A percentile compares a stretch with the other conserved stretches of the same genome.
These are phyloP conservation scores for Babylonia areolata DNA, from an alignment of 1,140 invertebrate genomes.

Conservation along the genomic window DNA sequence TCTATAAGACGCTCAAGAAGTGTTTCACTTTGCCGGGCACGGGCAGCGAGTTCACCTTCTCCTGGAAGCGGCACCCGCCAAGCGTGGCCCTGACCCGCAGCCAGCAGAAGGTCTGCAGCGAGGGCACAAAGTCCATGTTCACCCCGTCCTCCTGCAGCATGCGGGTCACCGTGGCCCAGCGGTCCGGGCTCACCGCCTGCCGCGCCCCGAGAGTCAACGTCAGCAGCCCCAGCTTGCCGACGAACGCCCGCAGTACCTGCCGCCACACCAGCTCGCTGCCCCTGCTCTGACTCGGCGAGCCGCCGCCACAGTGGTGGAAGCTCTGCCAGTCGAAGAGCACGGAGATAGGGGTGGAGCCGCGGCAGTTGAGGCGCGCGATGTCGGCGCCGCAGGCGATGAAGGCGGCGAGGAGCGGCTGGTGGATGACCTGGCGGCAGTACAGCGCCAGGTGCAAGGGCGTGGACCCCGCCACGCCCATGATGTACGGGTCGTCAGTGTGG, in stretches of 20 bases:
- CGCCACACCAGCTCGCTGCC: slow-evolving; percentile 27
- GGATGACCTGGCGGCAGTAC: slow-evolving; percentile 26
- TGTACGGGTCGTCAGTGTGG: slow-evolving; percentile 38
- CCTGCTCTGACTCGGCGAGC: not conserved
- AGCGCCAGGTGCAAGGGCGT: slow-evolving; percentile 33
- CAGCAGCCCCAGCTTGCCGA: slow-evolving; percentile 27
- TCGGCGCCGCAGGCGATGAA: slow-evolving; percentile 35
- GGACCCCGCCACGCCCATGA: slow-evolving; percentile 38
- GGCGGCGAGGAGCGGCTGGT: slow-evolving; percentile 29
- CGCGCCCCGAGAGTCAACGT: slow-evolving; percentile 33
- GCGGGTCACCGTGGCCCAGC: not conserved
- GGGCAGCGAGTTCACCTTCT: slow-evolving; percentile 31
- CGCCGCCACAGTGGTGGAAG: slow-evolving; percentile 6
- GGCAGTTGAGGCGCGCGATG: slow-evolving; percentile 33
- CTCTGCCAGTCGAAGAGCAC: slow-evolving; percentile 39
- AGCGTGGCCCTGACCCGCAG: not conserved
- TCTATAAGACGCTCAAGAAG: slow-evolving; percentile 31
- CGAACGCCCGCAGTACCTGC: slow-evolving; percentile 26
- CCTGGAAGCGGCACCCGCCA: slow-evolving; percentile 23
- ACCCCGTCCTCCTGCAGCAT: slow-evolving; percentile 25
- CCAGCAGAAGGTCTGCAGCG: slow-evolving; percentile 37
- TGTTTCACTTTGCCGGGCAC: slow-evolving; percentile 28
- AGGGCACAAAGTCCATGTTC: slow-evolving; percentile 25
- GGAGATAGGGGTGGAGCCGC: slow-evolving; percentile 36
- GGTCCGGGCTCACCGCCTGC: slow-evolving; percentile 29